Evolutionary conservation across 2,797 vertebrate genomes (phyloP).

Genomic region (Falco peregrinus): DNA sequence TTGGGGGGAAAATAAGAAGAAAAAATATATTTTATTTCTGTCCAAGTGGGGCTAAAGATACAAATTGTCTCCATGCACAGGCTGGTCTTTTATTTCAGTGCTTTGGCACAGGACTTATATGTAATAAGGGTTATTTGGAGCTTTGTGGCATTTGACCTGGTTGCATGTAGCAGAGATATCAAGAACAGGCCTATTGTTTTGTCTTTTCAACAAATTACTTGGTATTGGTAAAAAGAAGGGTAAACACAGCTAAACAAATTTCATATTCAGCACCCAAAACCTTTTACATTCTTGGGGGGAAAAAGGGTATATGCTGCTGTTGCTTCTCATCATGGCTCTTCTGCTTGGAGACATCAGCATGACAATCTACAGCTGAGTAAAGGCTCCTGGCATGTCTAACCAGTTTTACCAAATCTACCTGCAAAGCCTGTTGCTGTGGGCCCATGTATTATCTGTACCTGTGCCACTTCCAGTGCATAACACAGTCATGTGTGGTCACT

Average conservation of each 20-base stretch:
- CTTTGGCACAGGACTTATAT: not conserved
- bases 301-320: not conserved
- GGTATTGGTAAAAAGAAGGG: not conserved
- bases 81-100: not conserved
- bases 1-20: not conserved
- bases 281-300: not conserved
- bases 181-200: constrained; percentile 19
- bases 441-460: not conserved
- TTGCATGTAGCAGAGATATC: not conserved
- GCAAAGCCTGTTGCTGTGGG: not conserved
- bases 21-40: not conserved
- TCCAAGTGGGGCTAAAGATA: not conserved
- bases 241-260: not conserved
- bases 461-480: not conserved
- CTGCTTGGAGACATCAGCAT: not conserved
- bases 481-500: not conserved
- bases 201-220: not conserved
- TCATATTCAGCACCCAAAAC: not conserved
- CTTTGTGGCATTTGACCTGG: not conserved
- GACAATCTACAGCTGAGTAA: not conserved
- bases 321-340: not conserved
- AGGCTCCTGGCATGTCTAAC: not conserved
- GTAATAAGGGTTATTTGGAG: not conserved
- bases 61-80: not conserved
- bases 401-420: not conserved